These are phyloP conservation scores for Andricus quercusramuli DNA, from an alignment of 2,888 invertebrate genomes.

Conservation along the genomic window DNA sequence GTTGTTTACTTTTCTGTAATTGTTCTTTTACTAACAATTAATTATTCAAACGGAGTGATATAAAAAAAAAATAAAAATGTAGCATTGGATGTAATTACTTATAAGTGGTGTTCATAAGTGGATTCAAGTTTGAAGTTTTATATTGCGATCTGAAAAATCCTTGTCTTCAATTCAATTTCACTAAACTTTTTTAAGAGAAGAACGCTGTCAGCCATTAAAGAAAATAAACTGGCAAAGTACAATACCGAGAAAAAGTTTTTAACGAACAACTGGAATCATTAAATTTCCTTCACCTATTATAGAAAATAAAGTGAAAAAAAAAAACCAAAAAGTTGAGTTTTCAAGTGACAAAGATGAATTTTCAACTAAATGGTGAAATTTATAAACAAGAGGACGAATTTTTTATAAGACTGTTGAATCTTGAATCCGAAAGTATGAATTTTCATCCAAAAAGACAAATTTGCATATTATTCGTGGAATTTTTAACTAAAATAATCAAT, in stretches of 20 bases:
- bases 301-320: background rate
- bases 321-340: too few relatives aligned
- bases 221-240: background rate
- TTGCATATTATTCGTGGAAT: too few relatives aligned
- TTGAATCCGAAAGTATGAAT: too few relatives aligned
- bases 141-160: background rate
- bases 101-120: background rate
- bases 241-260: conserved; percentile 24
- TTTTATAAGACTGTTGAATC: too few relatives aligned
- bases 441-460: too few relatives aligned
- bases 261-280: conserved; percentile 8
- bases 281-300: conserved; percentile 2
- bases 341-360: too few relatives aligned
- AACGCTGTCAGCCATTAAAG: conserved; percentile 13
- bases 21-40: background rate
- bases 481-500: too few relatives aligned
- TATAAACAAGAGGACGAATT: too few relatives aligned
- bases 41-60: background rate
- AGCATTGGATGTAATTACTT: background rate
- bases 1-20: background rate
- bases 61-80: background rate
- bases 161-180: background rate
- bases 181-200: conserved; percentile 12
- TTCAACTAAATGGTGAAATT: too few relatives aligned
- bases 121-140: background rate